phyloP scores from a whole-genome alignment of 35 echinoderm and acorn worm genomes.

The Lytechinus variegatus region DNA sequence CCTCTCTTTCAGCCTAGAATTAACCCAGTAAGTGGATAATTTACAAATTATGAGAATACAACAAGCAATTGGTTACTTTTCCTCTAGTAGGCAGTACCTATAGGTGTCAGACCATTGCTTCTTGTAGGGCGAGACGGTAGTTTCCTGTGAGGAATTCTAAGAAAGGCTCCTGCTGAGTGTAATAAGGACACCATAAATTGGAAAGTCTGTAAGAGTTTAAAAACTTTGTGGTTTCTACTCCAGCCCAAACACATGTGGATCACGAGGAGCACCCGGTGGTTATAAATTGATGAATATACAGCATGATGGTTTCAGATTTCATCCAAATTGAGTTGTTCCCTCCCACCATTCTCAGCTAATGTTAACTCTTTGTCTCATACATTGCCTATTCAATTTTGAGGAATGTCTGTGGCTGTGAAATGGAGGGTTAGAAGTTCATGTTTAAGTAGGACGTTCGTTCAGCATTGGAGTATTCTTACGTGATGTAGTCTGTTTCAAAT shows the following conservation, averaged over 20 bases:
- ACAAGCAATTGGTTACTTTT: not conserved
- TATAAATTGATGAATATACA: constrained; percentile 16
- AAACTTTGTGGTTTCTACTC: not conserved
- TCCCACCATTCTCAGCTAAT: not conserved
- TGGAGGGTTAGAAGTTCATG: not conserved
- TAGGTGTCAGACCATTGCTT: not conserved
- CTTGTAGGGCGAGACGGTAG: not conserved
- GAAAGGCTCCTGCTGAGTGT: not conserved
- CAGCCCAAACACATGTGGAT: constrained; percentile 17
- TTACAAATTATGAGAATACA: no score
- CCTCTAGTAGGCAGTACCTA: not conserved
- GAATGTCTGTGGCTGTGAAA: constrained; percentile 1
- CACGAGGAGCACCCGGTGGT: not conserved
- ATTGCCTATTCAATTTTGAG: not conserved
- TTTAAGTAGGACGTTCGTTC: constrained; percentile 1
- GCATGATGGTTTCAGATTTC: not conserved
- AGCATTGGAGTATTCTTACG: not conserved
- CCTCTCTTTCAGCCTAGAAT: no score
- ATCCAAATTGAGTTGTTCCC: not conserved
- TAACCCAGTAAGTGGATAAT: no score
- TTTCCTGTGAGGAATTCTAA: constrained; percentile 7
- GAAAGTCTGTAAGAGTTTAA: not conserved
- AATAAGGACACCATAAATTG: constrained; percentile 25
- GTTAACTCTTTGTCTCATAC: not conserved
- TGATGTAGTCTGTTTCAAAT: not conserved